phyloP scores from a whole-genome alignment of 2,113 vertebrate species.

The Fregata magnificens region DNA sequence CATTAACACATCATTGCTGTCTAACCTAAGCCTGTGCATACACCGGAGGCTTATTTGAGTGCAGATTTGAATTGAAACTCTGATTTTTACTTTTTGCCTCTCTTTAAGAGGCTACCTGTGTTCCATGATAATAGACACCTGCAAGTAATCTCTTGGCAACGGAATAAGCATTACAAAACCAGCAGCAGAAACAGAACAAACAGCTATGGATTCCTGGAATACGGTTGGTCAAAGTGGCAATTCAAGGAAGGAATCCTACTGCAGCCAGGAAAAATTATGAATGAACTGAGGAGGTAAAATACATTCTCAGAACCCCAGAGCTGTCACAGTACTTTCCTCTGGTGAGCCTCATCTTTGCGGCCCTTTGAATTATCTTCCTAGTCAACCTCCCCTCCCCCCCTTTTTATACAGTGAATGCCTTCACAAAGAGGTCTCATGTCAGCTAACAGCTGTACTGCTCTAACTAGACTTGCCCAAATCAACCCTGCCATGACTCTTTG shows the following conservation, averaged over 20 bases:
- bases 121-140: background rate
- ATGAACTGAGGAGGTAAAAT: background rate
- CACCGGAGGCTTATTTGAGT: background rate
- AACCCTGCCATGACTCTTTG: background rate
- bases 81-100: background rate
- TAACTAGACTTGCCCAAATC: background rate
- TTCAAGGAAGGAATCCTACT: background rate
- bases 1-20: background rate
- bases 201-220: background rate
- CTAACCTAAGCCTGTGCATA: background rate
- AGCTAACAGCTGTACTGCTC: background rate
- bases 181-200: background rate
- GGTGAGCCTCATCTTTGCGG: slow-evolving; percentile 1
- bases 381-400: background rate
- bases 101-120: background rate
- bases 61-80: background rate
- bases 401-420: background rate
- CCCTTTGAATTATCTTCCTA: background rate
- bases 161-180: background rate
- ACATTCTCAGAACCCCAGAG: background rate
- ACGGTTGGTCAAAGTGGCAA: background rate
- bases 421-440: background rate
- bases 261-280: background rate
- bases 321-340: background rate
- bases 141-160: background rate